Evolutionary conservation across 2,113 vertebrate species (phyloP).

Genomic region (Electrona antarctica): DNA sequence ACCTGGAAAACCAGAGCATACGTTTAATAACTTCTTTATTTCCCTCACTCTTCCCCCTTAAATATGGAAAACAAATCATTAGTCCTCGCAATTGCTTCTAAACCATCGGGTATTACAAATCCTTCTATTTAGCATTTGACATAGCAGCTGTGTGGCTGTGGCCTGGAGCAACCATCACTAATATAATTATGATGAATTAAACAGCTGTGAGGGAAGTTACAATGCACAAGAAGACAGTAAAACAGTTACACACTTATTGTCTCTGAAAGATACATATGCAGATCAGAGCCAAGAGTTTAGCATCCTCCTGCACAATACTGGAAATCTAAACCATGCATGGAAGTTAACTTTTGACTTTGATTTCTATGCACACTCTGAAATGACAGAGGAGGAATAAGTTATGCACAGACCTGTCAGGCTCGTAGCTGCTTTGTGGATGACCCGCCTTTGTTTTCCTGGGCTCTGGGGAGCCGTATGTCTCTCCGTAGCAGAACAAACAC

Average conservation of each 20-base stretch:
- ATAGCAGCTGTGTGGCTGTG: background rate
- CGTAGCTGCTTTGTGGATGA: background rate
- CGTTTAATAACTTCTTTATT: background rate
- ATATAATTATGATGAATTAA: conserved; percentile 20
- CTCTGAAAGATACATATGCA: conserved; percentile 23
- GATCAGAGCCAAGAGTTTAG: too few relatives aligned
- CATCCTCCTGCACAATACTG: too few relatives aligned
- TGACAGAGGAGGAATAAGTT: background rate
- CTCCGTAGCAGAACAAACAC: background rate
- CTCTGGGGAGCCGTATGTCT: background rate
- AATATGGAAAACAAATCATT: background rate
- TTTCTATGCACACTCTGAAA: too few relatives aligned
- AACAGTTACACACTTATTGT: conserved; percentile 42
- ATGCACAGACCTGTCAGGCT: background rate
- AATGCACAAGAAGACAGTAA: conserved; percentile 29
- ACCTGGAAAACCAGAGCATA: background rate
- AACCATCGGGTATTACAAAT: too few relatives aligned
- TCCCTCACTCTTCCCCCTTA: background rate
- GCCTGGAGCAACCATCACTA: background rate
- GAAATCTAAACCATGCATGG: too few relatives aligned
- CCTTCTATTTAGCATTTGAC: background rate
- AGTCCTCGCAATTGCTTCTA: background rate
- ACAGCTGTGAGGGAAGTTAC: conserved; percentile 3
- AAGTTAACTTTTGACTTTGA: too few relatives aligned
- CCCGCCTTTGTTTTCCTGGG: background rate